Base-by-base conservation (phyloP, 2,888 invertebrate genomes). In the Harpagoxenus sublaevis region DNA sequence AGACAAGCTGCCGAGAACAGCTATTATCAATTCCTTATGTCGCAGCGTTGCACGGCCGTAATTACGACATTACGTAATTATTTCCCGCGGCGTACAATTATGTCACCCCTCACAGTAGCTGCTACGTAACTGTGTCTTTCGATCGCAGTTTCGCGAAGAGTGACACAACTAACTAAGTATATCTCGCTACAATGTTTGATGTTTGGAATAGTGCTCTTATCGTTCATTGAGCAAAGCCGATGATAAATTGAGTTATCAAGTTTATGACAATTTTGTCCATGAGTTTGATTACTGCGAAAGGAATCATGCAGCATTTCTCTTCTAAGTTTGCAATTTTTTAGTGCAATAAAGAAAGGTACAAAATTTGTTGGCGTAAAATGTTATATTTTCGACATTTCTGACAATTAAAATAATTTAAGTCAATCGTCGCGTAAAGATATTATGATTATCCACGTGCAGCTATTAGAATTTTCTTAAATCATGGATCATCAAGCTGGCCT, bases 31-130 rank as follows among this genome's bases (percentile, higher is more conserved):
- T 77, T 77, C 48, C 48, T 23, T 77, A 35, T 77, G 63, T 63
- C 48, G 39, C 10, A 23, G 18, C 23, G 51, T 18, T 35, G 66
- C n/a, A 35, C 35, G 51, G 2, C 5, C 6, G 35, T 51, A 51
- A 39, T 77, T 75, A 75, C 9, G 63, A n/a, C 15, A 48, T 63
- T 77, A 77, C 3, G 75, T 23, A 51, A 65, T 77, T 77, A 77
- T 65, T 63, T 62, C n/a, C 63, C 15, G 9, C 15, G 31, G 4
- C 28, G 18, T 60, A 74, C 4, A 31, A 42, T 42, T 62, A 9
- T 63, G 0, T 75, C 15, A 45, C 35, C 45, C 45, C 8, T 60
- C 60, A 15, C 15, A 23, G 31, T 48, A 35, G 8, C 62, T 45
- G 23, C 12, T 23, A 10, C 9, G 18, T 3, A 15, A 66, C 28